These are phyloP conservation scores for Acanthosepion esculentum DNA, from an alignment of 2,888 invertebrate genomes.

Conservation along the genomic window DNA sequence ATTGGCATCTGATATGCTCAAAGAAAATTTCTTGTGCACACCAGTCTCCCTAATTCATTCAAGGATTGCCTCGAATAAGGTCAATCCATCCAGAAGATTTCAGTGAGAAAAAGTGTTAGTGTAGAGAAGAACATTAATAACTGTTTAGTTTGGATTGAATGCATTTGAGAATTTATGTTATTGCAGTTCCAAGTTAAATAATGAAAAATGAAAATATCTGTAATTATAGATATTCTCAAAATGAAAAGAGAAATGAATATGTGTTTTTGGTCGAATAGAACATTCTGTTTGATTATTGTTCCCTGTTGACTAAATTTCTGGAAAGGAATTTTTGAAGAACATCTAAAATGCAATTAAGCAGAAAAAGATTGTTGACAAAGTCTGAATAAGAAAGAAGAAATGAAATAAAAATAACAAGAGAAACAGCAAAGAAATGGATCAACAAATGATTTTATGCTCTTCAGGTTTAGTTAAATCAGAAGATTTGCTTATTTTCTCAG, in stretches of 20 bases:
- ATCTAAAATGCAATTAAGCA: neutral
- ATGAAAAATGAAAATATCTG: neutral
- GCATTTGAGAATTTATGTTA: constrained; percentile 14
- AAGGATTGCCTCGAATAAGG: neutral
- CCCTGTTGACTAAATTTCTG: neutral
- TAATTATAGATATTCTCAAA: neutral
- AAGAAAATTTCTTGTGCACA: neutral
- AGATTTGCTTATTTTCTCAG: neutral
- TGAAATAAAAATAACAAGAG: neutral
- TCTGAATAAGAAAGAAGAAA: neutral
- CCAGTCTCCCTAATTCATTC: neutral
- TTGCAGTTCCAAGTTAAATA: neutral
- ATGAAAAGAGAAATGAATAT: neutral
- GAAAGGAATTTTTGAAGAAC: neutral
- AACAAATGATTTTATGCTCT: neutral
- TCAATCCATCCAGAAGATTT: neutral
- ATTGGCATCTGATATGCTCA: neutral
- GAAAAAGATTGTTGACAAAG: neutral
- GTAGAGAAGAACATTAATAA: neutral
- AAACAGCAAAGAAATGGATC: neutral
- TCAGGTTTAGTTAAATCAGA: neutral
- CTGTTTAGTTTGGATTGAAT: neutral
- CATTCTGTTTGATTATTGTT: neutral
- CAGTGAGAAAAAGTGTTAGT: neutral
- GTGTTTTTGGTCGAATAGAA: neutral